A percentile compares a stretch with the other conserved stretches of the same genome.
Conservation (phyloP, 2,113 vertebrate species). For the Loxodonta africana region DNA sequence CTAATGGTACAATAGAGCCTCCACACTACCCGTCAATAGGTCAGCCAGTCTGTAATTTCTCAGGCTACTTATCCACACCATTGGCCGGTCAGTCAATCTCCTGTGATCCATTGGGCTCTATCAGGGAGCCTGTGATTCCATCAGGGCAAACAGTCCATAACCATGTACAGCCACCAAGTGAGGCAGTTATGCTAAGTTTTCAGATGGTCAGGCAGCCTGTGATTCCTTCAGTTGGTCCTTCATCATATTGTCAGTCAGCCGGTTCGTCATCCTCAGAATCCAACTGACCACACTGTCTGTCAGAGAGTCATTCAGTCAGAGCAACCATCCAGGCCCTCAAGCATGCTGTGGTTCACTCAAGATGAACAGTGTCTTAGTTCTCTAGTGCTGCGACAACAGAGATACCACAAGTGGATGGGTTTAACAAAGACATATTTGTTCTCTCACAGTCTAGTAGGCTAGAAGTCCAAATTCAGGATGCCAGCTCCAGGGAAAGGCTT, state of each 20-base stretch:
- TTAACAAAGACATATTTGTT: too few relatives aligned
- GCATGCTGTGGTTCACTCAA: background rate
- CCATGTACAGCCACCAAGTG: background rate
- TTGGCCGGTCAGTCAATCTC: background rate
- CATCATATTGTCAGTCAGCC: background rate
- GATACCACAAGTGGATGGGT: too few relatives aligned
- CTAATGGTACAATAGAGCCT: background rate
- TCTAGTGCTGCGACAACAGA: too few relatives aligned
- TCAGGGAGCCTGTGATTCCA: background rate
- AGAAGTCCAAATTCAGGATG: too few relatives aligned
- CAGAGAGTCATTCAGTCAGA: background rate
- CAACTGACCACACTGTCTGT: background rate
- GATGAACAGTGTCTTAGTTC: background rate
- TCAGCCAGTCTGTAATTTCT: slow-evolving; percentile 26
- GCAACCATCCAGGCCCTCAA: background rate
- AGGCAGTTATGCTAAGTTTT: background rate
- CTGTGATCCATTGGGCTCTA: background rate
- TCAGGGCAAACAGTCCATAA: background rate
- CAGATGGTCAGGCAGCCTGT: background rate
- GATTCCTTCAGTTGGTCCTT: slow-evolving; percentile 3
- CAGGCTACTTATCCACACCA: background rate
- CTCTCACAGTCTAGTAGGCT: too few relatives aligned
- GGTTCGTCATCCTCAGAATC: slow-evolving; percentile 32
- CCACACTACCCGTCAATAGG: background rate
- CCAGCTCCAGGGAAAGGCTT: too few relatives aligned